These are phyloP conservation scores for Ophion slaviceki DNA, from an alignment of 2,888 invertebrate species.

Conservation along the genomic window DNA sequence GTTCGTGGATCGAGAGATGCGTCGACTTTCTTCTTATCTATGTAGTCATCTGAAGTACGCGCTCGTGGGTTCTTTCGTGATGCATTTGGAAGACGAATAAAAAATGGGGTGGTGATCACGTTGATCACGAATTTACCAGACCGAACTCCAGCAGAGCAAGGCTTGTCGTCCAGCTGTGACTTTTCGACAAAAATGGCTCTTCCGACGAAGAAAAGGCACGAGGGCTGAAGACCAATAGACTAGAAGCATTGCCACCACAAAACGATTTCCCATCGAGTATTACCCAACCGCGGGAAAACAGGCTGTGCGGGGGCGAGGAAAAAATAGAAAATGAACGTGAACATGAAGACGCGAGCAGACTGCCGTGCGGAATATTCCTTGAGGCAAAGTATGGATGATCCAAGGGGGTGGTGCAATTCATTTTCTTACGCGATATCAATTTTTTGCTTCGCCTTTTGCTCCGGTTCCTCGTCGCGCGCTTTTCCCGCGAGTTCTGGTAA, in stretches of 20 bases:
- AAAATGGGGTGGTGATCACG: background rate
- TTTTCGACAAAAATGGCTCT: no score
- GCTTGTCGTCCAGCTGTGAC: background rate
- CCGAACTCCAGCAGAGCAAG: background rate
- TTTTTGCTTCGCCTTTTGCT: conserved; percentile 82
- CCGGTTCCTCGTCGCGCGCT: conserved; percentile 65
- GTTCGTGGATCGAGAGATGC: conserved; percentile 68
- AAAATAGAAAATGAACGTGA: conserved; percentile 83
- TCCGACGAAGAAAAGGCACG: background rate
- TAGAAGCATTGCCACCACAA: background rate
- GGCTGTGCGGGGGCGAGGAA: conserved; percentile 11
- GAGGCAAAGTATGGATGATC: conserved; percentile 72
- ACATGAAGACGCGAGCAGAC: conserved; percentile 82
- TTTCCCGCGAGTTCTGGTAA: conserved; percentile 59
- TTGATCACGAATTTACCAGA: background rate
- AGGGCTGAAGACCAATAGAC: background rate
- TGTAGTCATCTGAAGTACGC: background rate
- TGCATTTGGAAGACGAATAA: background rate
- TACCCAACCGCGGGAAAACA: conserved; percentile 56
- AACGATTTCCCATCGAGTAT: background rate
- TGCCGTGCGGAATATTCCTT: conserved; percentile 82
- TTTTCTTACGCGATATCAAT: conserved; percentile 84
- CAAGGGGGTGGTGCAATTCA: conserved; percentile 80
- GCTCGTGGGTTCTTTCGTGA: conserved; percentile 27
- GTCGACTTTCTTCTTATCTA: conserved; percentile 60